Base-by-base conservation (phyloP, 2,888 invertebrate species). In the Hypercompe scribonia region DNA sequence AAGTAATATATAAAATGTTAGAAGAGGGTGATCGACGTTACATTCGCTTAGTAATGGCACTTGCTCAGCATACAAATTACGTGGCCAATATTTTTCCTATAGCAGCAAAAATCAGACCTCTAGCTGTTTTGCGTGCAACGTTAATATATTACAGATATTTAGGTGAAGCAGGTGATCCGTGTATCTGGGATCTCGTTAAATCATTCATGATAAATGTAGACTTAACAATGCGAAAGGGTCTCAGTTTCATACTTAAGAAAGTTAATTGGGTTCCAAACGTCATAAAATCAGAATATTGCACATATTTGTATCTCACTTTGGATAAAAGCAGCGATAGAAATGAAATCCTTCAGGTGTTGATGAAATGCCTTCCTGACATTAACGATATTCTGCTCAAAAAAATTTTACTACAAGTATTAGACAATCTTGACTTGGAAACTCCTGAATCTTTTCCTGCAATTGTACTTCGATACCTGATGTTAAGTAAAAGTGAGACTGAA, bases 121-220 rank as follows among this genome's bases (percentile, higher is more conserved):
- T 76, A 5, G 83, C 83, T 4, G 87, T 88, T 1, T 33, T 94
- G 1, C 88, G 86, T 75, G 77, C 83, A 3, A 89, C 28, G 28
- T 58, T 58, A 58, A n/a, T 31, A 31, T 58, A 58, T 58, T 58
- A 58, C 28, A n/a, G 28, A 28, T 28, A 4, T 58, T 31, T 31
- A 28, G 58, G 58, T 58, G 28, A 58, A 58, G 28, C 28, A 58
- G 58, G 85, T 1, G 85, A 91, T 69, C 61, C 39, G 24, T 67
- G 73, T 42, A 75, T 92, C 31, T 93, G 93, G 93, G 74, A 85
- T 31, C 79, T 84, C 13, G 75, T 91, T 15, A 90, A 90, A 75
- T 79, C 85, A 0, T 42, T 88, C 0, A 78, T 93, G 13, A 50
- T 71, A 21, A 80, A 81, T 18, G 69, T 88, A 21, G 80, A 58